Base-by-base conservation (phyloP, 2,797 vertebrate species). In the Takifugu ocellatus region DNA sequence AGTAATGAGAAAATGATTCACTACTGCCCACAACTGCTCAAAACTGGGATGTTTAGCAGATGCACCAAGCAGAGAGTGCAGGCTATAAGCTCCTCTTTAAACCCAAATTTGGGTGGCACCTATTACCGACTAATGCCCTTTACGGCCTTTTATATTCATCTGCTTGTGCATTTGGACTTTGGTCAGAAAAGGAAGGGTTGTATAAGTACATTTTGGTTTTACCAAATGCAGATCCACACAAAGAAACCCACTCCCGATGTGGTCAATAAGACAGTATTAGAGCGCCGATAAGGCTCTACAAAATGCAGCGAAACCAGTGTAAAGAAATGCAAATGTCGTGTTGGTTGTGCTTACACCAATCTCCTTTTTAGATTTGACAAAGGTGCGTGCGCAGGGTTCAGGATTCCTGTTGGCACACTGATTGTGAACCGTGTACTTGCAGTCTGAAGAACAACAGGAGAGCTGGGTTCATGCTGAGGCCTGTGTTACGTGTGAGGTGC, bases 381-480 rank as follows among this genome's bases (percentile, higher is more conserved):
- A 96, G 47, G 94, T 96, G 49, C 82, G 88, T 79, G 92, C 89
- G 49, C 94, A 95, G 61, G 85, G 86, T 25, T 88, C 85, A 5
- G 83, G 83, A 10, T 91, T 93, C 68, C 88, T 94, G 89, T 94
- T 93, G 79, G 94, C 93, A 75, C 95, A 95, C 68, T 90, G 93
- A 79, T 90, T 94, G 42, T 96, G 95, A 44, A 94, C 94, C 0
- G 89, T 93, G 81, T 92, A 94, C 72, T 90, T 94, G 84, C 95
- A 97, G 58, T 92, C 95, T 96, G 82, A 68, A 43, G 46, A 24
- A 77, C 29, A 53, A 51, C 49, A 52, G 45, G 25, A 21, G 29
- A 49, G 44, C 36, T 50, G 7, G 5, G 2, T 33, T 45, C 11
- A 0, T 7, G 25, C 26, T 26, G 8, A 7, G 6, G 2, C 16